phyloP scores from a whole-genome alignment of 2,113 vertebrate species.

The Sander lucioperca region DNA sequence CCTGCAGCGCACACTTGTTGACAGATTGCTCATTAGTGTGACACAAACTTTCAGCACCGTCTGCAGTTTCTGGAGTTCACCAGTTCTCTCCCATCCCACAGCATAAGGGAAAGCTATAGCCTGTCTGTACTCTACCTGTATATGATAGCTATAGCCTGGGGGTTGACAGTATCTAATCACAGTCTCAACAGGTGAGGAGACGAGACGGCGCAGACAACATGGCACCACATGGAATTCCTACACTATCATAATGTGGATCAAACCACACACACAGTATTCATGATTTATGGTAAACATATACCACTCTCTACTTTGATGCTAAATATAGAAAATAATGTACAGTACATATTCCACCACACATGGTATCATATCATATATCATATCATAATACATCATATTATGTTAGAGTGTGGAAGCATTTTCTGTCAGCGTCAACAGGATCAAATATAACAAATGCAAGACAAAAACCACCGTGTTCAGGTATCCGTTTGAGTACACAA shows the following conservation, averaged over 20 bases:
- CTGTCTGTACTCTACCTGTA: constrained; percentile 64
- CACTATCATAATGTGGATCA: constrained; percentile 61
- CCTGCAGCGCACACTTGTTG: constrained; percentile 67
- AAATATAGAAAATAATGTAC: constrained; percentile 21
- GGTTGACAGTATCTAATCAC: constrained; percentile 79
- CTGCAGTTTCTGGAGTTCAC: constrained; percentile 66
- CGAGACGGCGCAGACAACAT: constrained; percentile 69
- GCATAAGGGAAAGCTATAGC: constrained; percentile 49
- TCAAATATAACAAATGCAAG: constrained; percentile 16
- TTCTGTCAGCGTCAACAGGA: background rate
- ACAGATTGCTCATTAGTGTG: constrained; percentile 77
- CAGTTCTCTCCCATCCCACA: constrained; percentile 51
- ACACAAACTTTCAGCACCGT: constrained; percentile 75
- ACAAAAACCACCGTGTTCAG: constrained; percentile 26
- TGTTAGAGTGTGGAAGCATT: constrained; percentile 6
- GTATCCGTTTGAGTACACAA: constrained; percentile 36
- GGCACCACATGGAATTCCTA: constrained; percentile 77
- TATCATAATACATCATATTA: background rate
- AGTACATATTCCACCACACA: background rate
- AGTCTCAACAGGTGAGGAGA: constrained; percentile 75
- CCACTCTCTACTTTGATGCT: background rate
- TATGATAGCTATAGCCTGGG: constrained; percentile 64
- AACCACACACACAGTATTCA: constrained; percentile 58
- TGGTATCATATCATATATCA: constrained; percentile 1
- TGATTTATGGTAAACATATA: constrained; percentile 35